Base-by-base conservation (phyloP, 2,888 invertebrate genomes). In the Dynastes maya region DNA sequence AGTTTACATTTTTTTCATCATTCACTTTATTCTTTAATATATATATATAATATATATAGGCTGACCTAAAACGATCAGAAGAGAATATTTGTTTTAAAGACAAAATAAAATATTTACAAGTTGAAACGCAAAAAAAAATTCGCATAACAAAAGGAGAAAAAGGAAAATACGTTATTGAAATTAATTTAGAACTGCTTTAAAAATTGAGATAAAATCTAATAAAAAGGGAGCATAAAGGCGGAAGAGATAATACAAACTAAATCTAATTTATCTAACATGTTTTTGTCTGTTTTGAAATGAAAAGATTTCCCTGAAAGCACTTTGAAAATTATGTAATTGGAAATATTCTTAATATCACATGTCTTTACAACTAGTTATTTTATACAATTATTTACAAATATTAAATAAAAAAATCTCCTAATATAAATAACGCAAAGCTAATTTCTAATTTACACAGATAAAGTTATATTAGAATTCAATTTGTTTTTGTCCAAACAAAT, bases 21-120 rank as follows among this genome's bases (percentile, higher is more conserved):
- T 53, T 29, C 65, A 49, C 53, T 65, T 65, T 76, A 55, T 67
- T 37, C 13, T 40, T 72, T 55, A 72, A 72, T 72, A 37, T 53
- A 53, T n/a, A 61, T 37, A 37, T 32, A 32, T 32, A 32, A 32
- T 32, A 40, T 61, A 70, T 61, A 55, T 65, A 49, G 13, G 63
- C 79, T 80, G 82, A 80, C 80, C 83, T 83, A 82, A 82, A 83
- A 83, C 81, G 82, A 81, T 82, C 82, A 82, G 82, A 83, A 80
- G 72, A 81, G 82, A 82, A 76, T 78, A 80, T 81, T 82, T 81
- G 80, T 77, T 80, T 81, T 80, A 75, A 83, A 81, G 80, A 81
- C 82, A 82, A 83, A 83, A 51, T 77, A 68, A 65, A 40, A 80
- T 82, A 81, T 82, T 77, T 81, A 83, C 82, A 81, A 81, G 78